phyloP scores from a whole-genome alignment of 2,888 invertebrate species.

The Electrophaes corylata region DNA sequence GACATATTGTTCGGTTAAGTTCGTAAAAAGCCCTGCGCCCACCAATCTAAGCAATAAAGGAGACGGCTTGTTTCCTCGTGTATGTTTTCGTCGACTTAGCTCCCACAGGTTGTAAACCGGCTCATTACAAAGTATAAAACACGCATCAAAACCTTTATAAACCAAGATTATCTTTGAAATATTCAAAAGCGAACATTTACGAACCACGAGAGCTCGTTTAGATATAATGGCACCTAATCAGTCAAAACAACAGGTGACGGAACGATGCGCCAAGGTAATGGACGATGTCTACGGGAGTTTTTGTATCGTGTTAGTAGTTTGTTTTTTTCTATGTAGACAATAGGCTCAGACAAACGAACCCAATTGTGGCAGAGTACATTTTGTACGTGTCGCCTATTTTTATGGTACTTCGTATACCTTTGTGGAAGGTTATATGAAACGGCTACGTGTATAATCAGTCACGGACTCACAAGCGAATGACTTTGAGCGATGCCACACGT shows the following conservation, averaged over 20 bases:
- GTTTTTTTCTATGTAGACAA: background rate
- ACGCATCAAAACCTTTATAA: background rate
- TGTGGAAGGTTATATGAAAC: background rate
- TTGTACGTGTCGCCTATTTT: background rate
- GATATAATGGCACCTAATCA: background rate
- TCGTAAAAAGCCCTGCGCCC: too few species aligned
- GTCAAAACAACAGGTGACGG: constrained; percentile 1
- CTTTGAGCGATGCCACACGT: constrained; percentile 19
- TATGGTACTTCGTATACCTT: background rate
- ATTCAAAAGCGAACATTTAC: constrained; percentile 7
- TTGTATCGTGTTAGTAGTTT: background rate
- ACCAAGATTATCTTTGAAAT: background rate
- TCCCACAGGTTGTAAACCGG: background rate
- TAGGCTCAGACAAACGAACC: too few species aligned
- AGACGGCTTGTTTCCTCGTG: background rate
- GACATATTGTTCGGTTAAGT: too few species aligned
- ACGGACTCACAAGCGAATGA: background rate
- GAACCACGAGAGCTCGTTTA: constrained; percentile 3
- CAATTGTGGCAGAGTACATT: background rate
- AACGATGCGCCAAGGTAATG: background rate
- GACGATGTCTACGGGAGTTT: background rate
- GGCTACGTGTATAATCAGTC: constrained; percentile 7
- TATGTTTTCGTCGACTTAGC: background rate
- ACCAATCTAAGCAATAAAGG: too few species aligned
- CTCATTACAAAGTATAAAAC: background rate